Conservation (phyloP, 2,888 invertebrate genomes). For the Pinctada fucata region DNA sequence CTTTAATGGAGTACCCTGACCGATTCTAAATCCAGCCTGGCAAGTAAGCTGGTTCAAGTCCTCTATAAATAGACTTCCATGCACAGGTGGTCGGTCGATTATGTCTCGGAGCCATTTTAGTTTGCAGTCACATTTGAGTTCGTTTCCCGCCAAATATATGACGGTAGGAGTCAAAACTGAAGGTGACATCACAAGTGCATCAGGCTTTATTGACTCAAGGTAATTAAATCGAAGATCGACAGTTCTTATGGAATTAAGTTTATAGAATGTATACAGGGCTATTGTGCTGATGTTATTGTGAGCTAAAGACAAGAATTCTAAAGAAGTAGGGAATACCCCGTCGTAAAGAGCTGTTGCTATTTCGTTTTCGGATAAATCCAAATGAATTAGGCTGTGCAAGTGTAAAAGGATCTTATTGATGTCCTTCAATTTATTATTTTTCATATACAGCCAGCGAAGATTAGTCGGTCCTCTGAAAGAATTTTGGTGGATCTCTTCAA, state of each 20-base stretch:
- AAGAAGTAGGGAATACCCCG: slow-evolving; percentile 54
- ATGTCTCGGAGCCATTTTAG: slow-evolving; percentile 55
- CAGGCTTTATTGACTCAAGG: slow-evolving; percentile 42
- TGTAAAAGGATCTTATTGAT: slow-evolving; percentile 50
- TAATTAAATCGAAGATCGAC: slow-evolving; percentile 59
- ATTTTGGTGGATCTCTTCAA: slow-evolving; percentile 22
- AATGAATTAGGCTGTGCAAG: slow-evolving; percentile 39
- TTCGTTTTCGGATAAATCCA: slow-evolving; percentile 52
- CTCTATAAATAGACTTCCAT: slow-evolving; percentile 47
- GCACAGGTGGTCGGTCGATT: slow-evolving; percentile 39
- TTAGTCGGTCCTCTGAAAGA: slow-evolving; percentile 32
- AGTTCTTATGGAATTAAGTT: slow-evolving; percentile 46
- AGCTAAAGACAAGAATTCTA: slow-evolving; percentile 57
- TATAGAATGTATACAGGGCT: slow-evolving; percentile 57
- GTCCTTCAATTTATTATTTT: slow-evolving; percentile 49
- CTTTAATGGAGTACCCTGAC: slow-evolving; percentile 27
- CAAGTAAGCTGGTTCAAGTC: slow-evolving; percentile 50
- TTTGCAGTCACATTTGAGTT: slow-evolving; percentile 61
- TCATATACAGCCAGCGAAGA: slow-evolving; percentile 39
- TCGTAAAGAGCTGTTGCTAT: slow-evolving; percentile 47
- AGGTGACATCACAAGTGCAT: slow-evolving; percentile 40
- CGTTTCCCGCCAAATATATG: slow-evolving; percentile 58
- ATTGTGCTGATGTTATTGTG: slow-evolving; percentile 54
- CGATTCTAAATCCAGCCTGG: slow-evolving; percentile 42
- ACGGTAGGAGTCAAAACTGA: slow-evolving; percentile 24